phyloP scores from a whole-genome alignment of 2,888 invertebrate species.

The Cyaniris semiargus region DNA sequence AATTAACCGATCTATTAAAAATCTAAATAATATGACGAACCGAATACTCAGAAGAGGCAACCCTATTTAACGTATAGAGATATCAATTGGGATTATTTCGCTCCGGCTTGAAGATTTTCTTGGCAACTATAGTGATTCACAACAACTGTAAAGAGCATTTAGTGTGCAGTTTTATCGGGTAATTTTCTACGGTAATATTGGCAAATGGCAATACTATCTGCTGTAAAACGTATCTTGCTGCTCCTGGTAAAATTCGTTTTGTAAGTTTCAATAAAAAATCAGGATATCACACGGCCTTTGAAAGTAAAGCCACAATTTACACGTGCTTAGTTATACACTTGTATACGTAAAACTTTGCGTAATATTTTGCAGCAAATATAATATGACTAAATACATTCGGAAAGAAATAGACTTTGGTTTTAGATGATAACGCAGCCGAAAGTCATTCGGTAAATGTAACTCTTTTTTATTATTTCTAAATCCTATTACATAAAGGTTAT shows the following conservation, averaged over 20 bases:
- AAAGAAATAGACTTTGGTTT: too few relatives aligned
- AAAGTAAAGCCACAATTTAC: too few relatives aligned
- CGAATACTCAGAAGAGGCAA: background rate
- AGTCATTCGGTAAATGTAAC: too few relatives aligned
- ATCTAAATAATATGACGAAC: background rate
- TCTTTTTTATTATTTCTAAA: too few relatives aligned
- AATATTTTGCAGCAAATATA: too few relatives aligned
- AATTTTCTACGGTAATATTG: constrained; percentile 8
- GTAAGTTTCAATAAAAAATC: background rate
- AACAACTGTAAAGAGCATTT: constrained; percentile 49
- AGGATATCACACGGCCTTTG: too few relatives aligned
- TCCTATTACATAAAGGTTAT: too few relatives aligned
- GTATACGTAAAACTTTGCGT: too few relatives aligned
- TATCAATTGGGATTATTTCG: constrained; percentile 62
- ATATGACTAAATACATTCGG: too few relatives aligned
- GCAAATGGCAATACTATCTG: background rate
- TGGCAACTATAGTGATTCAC: constrained; percentile 53
- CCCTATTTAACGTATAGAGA: constrained; percentile 49
- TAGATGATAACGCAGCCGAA: too few relatives aligned
- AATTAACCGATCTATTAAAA: background rate
- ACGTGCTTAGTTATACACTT: too few relatives aligned
- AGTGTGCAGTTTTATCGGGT: constrained; percentile 22
- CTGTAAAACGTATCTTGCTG: background rate
- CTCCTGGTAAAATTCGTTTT: background rate
- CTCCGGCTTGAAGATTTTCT: constrained; percentile 64